These are phyloP conservation scores for Mellivora capensis DNA, from an alignment of 2,113 vertebrate species.

Conservation along the genomic window DNA sequence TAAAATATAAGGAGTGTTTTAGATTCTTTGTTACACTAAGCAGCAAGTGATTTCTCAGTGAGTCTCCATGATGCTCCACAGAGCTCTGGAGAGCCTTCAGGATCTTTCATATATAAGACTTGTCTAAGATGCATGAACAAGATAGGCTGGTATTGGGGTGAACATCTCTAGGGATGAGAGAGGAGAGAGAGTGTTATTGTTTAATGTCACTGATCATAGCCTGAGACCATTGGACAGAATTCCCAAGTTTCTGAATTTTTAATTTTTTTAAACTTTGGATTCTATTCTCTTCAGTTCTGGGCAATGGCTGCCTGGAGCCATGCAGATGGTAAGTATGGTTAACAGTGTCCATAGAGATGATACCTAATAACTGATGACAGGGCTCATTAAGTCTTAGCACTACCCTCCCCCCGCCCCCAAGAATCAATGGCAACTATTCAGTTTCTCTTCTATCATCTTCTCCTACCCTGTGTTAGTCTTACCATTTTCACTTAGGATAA, in stretches of 20 bases:
- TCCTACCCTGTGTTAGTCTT: not conserved
- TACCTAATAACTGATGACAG: not conserved
- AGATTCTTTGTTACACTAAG: not conserved
- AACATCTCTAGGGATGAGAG: not conserved
- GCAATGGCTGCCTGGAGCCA: not conserved
- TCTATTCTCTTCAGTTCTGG: not conserved
- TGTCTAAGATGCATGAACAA: not conserved
- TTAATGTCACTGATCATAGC: not conserved
- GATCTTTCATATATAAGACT: not conserved
- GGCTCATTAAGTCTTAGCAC: not conserved
- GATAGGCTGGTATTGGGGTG: not conserved
- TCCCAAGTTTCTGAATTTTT: not conserved
- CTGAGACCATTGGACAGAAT: not conserved
- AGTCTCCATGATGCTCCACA: not conserved
- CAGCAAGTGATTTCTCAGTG: not conserved
- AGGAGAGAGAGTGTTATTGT: not conserved
- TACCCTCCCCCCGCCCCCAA: not conserved
- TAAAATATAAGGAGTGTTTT: not conserved
- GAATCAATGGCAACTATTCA: not conserved
- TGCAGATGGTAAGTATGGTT: not conserved
- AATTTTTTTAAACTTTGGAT: not conserved
- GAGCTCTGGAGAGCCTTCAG: not conserved
- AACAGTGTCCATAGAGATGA: not conserved
- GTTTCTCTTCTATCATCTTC: not conserved
- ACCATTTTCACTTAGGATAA: not conserved